phyloP scores from a whole-genome alignment of 2,888 invertebrate species.

The Drosophila greeni region DNA sequence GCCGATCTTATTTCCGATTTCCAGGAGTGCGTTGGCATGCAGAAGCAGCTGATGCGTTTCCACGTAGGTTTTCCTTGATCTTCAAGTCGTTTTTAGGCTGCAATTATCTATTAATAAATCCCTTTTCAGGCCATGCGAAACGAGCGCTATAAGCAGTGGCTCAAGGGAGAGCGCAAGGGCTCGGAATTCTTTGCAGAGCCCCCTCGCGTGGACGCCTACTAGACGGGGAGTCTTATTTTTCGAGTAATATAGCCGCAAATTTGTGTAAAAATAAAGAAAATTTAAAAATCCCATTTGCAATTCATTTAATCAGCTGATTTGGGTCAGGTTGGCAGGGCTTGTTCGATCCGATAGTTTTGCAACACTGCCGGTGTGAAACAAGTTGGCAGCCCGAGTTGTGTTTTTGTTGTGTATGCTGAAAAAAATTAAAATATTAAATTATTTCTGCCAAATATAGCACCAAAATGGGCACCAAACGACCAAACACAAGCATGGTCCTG shows the following conservation, averaged over 20 bases:
- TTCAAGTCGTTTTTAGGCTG: not conserved
- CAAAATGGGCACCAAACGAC: constrained; percentile 76
- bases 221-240: constrained; percentile 50
- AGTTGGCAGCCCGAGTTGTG: not conserved
- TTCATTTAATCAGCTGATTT: constrained; percentile 1
- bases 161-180: constrained; percentile 81
- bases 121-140: constrained; percentile 81
- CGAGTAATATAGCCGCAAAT: constrained; percentile 46
- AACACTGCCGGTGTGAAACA: not conserved
- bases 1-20: constrained; percentile 83
- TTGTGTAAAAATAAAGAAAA: constrained; percentile 61
- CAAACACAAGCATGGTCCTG: constrained; percentile 74
- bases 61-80: constrained; percentile 77
- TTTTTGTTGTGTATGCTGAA: constrained; percentile 18
- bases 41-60: constrained; percentile 83
- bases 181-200: constrained; percentile 80
- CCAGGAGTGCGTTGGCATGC: constrained; percentile 83
- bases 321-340: constrained; percentile 1
- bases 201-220: constrained; percentile 82
- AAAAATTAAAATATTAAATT: constrained; percentile 27
- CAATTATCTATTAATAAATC: not conserved
- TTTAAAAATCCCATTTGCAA: constrained; percentile 5
- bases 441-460: constrained; percentile 1
- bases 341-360: not conserved
- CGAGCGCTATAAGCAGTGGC: constrained; percentile 83